phyloP scores from a whole-genome alignment of 2,888 invertebrate genomes.

The Opisthograptis luteolata region DNA sequence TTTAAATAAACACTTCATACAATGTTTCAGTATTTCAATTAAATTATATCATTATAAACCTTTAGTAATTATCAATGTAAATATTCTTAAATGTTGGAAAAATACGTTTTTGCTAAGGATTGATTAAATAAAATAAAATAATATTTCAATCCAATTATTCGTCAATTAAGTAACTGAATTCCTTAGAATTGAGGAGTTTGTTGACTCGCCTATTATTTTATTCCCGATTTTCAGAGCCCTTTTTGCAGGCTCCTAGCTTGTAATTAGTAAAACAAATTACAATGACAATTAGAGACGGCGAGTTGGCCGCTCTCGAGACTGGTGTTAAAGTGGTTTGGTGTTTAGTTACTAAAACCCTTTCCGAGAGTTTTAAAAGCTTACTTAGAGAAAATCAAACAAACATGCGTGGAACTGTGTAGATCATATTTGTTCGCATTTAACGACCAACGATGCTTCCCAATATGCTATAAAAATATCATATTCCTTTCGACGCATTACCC shows the following conservation, averaged over 20 bases:
- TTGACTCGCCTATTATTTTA: slow-evolving; percentile 36
- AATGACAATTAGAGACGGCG: slow-evolving; percentile 48
- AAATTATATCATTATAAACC: background rate
- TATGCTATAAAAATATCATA: slow-evolving; percentile 12
- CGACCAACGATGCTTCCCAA: slow-evolving; percentile 12
- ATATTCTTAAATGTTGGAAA: too few relatives aligned
- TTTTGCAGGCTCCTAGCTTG: slow-evolving; percentile 46
- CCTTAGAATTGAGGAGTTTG: slow-evolving; percentile 14
- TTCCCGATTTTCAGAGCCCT: slow-evolving; percentile 36
- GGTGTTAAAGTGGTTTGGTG: slow-evolving; percentile 26
- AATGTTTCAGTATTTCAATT: background rate
- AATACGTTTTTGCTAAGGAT: too few relatives aligned
- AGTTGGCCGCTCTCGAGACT: slow-evolving; percentile 28
- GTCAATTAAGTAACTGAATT: slow-evolving; percentile 13
- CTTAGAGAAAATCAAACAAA: slow-evolving; percentile 13
- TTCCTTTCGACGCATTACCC: background rate
- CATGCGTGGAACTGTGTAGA: background rate
- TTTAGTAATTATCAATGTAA: too few relatives aligned
- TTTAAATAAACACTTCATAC: background rate
- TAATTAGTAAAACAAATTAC: slow-evolving; percentile 62
- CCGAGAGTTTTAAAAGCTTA: slow-evolving; percentile 1
- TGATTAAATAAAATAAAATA: too few relatives aligned
- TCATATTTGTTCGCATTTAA: slow-evolving; percentile 14
- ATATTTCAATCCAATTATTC: slow-evolving; percentile 24
- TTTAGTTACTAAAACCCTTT: slow-evolving; percentile 7